Evolutionary conservation across 2,113 vertebrate genomes (phyloP).

Genomic region (Leptosomus discolor): DNA sequence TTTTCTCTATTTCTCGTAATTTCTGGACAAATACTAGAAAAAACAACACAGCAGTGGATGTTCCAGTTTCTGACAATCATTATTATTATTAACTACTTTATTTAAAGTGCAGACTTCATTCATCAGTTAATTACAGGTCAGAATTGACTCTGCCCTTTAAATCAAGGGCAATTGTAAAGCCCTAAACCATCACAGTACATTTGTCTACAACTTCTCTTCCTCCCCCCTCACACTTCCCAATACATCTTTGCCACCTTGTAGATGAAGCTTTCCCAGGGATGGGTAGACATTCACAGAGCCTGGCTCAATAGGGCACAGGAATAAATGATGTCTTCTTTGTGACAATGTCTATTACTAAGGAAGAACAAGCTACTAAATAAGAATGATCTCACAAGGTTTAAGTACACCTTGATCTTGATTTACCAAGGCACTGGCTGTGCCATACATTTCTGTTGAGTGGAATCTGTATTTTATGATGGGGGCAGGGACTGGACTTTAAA

Average conservation of each 20-base stretch:
- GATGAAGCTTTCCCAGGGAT: background rate
- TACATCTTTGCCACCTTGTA: background rate
- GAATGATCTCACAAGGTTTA: background rate
- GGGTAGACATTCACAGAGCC: background rate
- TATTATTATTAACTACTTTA: background rate
- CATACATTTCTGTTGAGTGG: background rate
- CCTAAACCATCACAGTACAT: background rate
- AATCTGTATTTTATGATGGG: background rate
- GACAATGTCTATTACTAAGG: background rate
- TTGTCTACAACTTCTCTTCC: background rate
- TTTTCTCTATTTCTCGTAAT: background rate
- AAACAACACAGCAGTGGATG: background rate
- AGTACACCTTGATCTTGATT: background rate
- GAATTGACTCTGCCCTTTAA: background rate
- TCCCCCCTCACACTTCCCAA: background rate
- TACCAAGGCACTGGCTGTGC: background rate
- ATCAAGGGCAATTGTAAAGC: background rate
- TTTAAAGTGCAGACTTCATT: background rate
- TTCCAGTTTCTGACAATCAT: background rate
- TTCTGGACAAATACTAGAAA: background rate
- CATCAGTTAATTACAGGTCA: background rate
- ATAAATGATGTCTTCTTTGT: background rate
- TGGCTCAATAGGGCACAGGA: background rate
- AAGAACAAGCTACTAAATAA: background rate
- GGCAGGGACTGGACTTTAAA: background rate